Evolutionary conservation across 2,888 invertebrate species (phyloP).

Genomic region (Drosophila borealis): DNA sequence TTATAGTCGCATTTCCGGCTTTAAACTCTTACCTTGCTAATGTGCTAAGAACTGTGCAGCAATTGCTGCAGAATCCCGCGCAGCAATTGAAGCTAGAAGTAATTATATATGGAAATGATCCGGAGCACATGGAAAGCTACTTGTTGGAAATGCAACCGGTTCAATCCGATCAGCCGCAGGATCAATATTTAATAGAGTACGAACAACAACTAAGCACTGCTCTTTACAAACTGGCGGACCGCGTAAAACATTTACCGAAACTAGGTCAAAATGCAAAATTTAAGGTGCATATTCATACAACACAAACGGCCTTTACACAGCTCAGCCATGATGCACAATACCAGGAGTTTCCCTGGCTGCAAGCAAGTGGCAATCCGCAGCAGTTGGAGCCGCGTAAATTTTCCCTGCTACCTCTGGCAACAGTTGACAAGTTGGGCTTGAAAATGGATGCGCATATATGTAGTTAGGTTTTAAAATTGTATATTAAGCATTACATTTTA

Average conservation of each 20-base stretch:
- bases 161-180: constrained; percentile 28
- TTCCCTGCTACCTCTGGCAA: constrained; percentile 75
- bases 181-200: constrained; percentile 79
- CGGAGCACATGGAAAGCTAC: constrained; percentile 60
- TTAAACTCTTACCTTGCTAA: constrained; percentile 80
- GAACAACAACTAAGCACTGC: constrained; percentile 81
- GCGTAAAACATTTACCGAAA: constrained; percentile 74
- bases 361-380: constrained; percentile 26
- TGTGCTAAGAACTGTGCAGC: constrained; percentile 70
- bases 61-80: constrained; percentile 62
- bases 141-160: constrained; percentile 43
- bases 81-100: constrained; percentile 74
- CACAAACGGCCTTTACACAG: constrained; percentile 76
- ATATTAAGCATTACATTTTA: constrained; percentile 21
- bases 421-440: constrained; percentile 67
- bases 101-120: constrained; percentile 70
- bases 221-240: constrained; percentile 76
- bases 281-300: constrained; percentile 80
- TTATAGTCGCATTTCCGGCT: constrained; percentile 80
- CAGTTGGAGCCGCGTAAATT: constrained; percentile 26
- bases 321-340: constrained; percentile 75
- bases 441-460: constrained; percentile 73
- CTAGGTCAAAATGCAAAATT: constrained; percentile 74
- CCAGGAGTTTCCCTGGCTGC: constrained; percentile 84
- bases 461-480: constrained; percentile 29